Conservation (phyloP, 2,888 invertebrate genomes). For the Nephrotoma flavescens region DNA sequence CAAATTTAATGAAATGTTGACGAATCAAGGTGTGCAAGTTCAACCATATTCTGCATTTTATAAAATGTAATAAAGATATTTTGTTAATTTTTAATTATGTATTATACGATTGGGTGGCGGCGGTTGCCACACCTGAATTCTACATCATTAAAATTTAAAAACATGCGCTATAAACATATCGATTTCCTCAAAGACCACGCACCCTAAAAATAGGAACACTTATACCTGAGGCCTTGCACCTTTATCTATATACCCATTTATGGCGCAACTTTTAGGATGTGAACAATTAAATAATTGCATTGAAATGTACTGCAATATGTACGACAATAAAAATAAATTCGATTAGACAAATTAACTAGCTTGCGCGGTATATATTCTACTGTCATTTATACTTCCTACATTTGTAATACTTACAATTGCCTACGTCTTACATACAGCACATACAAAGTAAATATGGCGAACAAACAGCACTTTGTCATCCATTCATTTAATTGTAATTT, state of each 20-base stretch:
- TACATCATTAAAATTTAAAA: too few species aligned
- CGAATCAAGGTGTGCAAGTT: not conserved
- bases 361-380: not conserved
- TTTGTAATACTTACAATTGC: not conserved
- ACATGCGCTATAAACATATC: too few species aligned
- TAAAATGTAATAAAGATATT: too few species aligned
- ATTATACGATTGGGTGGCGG: too few species aligned
- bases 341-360: not conserved
- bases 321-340: not conserved
- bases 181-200: too few species aligned
- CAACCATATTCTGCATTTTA: not conserved
- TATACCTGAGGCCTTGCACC: too few species aligned
- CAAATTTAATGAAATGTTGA: not conserved
- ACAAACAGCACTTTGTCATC: not conserved
- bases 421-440: not conserved
- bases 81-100: too few species aligned
- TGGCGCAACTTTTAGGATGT: not conserved
- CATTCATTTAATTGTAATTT: not conserved
- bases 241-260: not conserved
- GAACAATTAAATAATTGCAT: not conserved
- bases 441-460: not conserved
- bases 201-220: too few species aligned
- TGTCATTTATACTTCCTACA: not conserved
- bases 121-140: too few species aligned
- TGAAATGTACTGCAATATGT: not conserved